These are phyloP conservation scores for Volucella bombylans DNA, from an alignment of 2,888 invertebrate species.

Conservation along the genomic window DNA sequence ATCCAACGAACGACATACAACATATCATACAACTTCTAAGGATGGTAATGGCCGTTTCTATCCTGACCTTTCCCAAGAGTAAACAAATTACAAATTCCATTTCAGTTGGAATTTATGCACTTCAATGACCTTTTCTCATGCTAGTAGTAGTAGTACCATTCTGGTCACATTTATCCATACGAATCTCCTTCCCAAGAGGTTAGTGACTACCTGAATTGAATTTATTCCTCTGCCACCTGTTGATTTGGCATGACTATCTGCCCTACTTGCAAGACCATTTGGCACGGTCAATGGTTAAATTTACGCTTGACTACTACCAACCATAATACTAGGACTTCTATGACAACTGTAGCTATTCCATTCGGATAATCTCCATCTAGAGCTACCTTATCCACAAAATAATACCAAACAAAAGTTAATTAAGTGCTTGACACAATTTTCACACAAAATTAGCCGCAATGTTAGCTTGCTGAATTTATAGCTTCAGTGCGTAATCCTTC, in stretches of 20 bases:
- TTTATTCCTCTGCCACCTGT: background rate
- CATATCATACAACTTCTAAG: too few species aligned
- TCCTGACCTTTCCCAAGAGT: constrained; percentile 6
- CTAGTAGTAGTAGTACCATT: too few species aligned
- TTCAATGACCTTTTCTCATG: constrained; percentile 2
- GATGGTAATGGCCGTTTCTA: too few species aligned
- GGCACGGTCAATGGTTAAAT: too few species aligned
- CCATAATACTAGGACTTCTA: too few species aligned
- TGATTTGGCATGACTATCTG: too few species aligned
- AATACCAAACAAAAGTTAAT: constrained; percentile 53
- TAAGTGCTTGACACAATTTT: constrained; percentile 62
- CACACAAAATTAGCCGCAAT: constrained; percentile 58
- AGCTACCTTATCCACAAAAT: constrained; percentile 24
- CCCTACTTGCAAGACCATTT: too few species aligned
- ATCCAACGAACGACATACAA: too few species aligned
- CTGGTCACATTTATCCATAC: background rate
- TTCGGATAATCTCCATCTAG: constrained; percentile 11
- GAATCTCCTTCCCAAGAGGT: background rate
- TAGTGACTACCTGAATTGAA: background rate
- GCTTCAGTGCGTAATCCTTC: constrained; percentile 32
- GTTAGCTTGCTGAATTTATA: constrained; percentile 24
- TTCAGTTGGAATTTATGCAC: constrained; percentile 18
- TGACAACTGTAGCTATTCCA: background rate
- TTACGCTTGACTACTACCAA: too few species aligned
- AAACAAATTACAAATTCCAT: constrained; percentile 41